Evolutionary conservation across 2,888 invertebrate genomes (phyloP).

Genomic region (Parnassius smintheus): DNA sequence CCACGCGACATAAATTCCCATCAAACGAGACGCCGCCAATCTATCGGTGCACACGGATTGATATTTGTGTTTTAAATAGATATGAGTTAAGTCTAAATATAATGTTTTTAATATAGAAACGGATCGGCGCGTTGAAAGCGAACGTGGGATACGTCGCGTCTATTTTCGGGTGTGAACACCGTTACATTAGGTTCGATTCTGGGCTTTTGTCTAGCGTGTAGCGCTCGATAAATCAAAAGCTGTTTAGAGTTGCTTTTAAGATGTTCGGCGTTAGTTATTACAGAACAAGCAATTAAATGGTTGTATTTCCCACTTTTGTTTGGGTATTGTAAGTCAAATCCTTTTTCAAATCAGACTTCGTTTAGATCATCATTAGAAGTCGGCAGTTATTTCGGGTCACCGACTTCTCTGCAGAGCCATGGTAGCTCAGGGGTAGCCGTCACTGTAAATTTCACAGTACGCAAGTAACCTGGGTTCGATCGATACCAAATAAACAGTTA

Average conservation of each 20-base stretch:
- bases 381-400: too few species aligned
- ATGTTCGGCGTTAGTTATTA: background rate
- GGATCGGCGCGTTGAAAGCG: constrained; percentile 35
- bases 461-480: too few species aligned
- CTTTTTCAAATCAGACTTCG: too few species aligned
- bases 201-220: background rate
- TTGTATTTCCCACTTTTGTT: too few species aligned
- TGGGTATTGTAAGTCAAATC: too few species aligned
- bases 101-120: constrained; percentile 44
- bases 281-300: background rate
- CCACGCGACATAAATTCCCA: constrained; percentile 29
- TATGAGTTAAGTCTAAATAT: constrained; percentile 48
- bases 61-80: constrained; percentile 45
- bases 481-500: too few species aligned
- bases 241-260: background rate
- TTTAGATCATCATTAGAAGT: too few species aligned
- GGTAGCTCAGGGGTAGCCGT: too few species aligned
- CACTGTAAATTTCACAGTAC: too few species aligned
- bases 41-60: constrained; percentile 41
- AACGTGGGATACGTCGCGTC: constrained; percentile 35
- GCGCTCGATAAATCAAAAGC: background rate
- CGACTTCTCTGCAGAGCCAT: too few species aligned
- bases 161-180: constrained; percentile 27
- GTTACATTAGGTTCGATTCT: constrained; percentile 12
- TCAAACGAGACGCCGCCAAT: constrained; percentile 29